Base-by-base conservation (phyloP, 1,140 invertebrate species). In the Frieseomelitta varia region DNA sequence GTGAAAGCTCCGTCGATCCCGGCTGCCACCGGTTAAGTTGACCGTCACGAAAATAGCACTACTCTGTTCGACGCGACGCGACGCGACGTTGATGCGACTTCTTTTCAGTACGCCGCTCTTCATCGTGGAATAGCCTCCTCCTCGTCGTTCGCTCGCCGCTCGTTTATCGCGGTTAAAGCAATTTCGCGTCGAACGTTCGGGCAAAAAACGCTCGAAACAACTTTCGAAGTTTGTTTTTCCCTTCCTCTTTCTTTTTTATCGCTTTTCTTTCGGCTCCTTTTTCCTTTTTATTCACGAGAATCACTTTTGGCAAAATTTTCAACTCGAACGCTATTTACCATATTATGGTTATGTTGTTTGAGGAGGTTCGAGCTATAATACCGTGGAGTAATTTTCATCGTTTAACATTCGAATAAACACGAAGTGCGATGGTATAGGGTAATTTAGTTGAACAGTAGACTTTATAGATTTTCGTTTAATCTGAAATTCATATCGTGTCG, bases 1-100 rank as follows among this genome's bases (percentile, higher is more conserved):
- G 61, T 76, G 88, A 63, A 80, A 82, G 78, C 87, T 80, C 68
- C 82, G 47, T 77, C 84, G 84, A 69, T 83, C 87, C 68, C 85
- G 21, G 58, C 65, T 63, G 56, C 34, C 27, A 61, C 47, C 73
- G 76, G 71, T 72, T 87, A 80, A 69, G 85, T 87, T 84, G 61
- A 82, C 87, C 78, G 58, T 65, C 67, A 53, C 78, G 76, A 84
- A 83, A 88, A 88, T 86, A 85, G 79, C 75, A 78, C 65, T 55
- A 77, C 73, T 74, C 68, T 67, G 61, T 82, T 76, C 79, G 58
- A 79, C 69, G 58, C 58, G 79, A 55, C 24, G 39, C 39, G 39
- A 47, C 39, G 39, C 39, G 39, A 47, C 51, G 47, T 61, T 56
- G 79, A 75, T 56, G 80, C 68, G 72, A 83, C 80, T 81, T 86